A percentile compares a stretch with the other conserved stretches of the same genome.
Evolutionary conservation across 1,140 invertebrate genomes (phyloP).

Genomic region (Apis laboriosa): DNA sequence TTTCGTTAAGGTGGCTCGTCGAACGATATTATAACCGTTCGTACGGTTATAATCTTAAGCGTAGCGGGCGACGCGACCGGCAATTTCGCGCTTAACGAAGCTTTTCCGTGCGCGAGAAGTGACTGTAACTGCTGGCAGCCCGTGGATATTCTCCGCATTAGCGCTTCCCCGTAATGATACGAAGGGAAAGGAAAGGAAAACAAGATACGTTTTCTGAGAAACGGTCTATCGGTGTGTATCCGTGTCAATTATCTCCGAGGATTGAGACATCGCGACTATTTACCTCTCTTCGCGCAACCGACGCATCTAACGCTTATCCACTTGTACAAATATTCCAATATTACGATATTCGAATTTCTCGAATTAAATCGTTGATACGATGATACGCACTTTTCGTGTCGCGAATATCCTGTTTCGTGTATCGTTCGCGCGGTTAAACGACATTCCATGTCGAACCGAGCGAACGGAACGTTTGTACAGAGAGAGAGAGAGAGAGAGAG

Average conservation of each 20-base stretch:
- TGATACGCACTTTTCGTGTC: not conserved
- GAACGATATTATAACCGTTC: constrained; percentile 1
- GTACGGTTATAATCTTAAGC: not conserved
- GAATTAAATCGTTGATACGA: too few relatives aligned
- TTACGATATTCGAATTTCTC: too few relatives aligned
- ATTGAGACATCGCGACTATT: not conserved
- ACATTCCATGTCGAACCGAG: constrained; percentile 44
- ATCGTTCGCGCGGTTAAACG: not conserved
- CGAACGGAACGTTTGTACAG: constrained; percentile 36
- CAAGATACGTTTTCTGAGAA: not conserved
- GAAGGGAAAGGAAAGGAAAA: not conserved
- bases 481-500: not conserved
- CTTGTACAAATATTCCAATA: too few relatives aligned
- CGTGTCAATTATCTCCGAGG: not conserved
- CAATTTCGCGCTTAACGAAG: not conserved
- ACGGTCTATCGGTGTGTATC: not conserved
- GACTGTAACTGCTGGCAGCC: not conserved
- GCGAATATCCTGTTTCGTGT: not conserved
- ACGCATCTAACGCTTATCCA: too few relatives aligned
- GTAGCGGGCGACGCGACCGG: not conserved
- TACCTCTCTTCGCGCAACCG: not conserved
- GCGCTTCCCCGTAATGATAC: not conserved
- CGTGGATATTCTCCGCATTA: not conserved
- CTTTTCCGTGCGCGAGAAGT: not conserved
- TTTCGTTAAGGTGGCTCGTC: not conserved